These are phyloP conservation scores for Megamerina dolium DNA, from an alignment of 2,888 invertebrate genomes.

Conservation along the genomic window DNA sequence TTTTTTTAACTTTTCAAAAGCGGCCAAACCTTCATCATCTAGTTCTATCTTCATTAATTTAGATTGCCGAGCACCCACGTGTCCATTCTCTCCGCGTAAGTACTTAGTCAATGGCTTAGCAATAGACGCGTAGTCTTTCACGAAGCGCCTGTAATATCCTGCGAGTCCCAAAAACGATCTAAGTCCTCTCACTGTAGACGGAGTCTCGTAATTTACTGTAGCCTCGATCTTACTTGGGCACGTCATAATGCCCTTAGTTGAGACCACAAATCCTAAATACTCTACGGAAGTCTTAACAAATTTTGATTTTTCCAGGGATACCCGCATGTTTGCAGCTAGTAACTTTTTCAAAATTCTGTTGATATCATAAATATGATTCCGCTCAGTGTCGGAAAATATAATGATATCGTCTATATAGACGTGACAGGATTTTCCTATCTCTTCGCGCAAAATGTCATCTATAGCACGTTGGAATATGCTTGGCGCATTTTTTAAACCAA, in stretches of 20 bases:
- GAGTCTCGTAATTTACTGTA: conserved; percentile 4
- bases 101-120: conserved; percentile 12
- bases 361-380: conserved; percentile 3
- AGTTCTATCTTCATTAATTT: conserved; percentile 6
- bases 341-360: conserved; percentile 2
- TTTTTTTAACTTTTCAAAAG: conserved; percentile 10
- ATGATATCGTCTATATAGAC: conserved; percentile 11
- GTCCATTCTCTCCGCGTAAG: conserved; percentile 11
- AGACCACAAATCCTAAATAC: conserved; percentile 8
- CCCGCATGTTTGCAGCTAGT: background rate
- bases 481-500: conserved; percentile 6
- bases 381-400: background rate
- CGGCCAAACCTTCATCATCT: conserved; percentile 1
- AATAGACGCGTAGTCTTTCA: conserved; percentile 12
- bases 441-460: too few species aligned
- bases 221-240: conserved; percentile 6
- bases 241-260: conserved; percentile 3
- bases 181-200: conserved; percentile 1
- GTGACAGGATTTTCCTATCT: conserved; percentile 7
- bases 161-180: conserved; percentile 10
- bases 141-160: conserved; percentile 12
- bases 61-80: conserved; percentile 9
- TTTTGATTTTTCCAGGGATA: conserved; percentile 2
- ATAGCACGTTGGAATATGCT: conserved; percentile 5
- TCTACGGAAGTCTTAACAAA: conserved; percentile 5